Conservation (phyloP, 30 jellyfish, hydroid and myxozoan species). For the Phacellophora camtschatica region DNA sequence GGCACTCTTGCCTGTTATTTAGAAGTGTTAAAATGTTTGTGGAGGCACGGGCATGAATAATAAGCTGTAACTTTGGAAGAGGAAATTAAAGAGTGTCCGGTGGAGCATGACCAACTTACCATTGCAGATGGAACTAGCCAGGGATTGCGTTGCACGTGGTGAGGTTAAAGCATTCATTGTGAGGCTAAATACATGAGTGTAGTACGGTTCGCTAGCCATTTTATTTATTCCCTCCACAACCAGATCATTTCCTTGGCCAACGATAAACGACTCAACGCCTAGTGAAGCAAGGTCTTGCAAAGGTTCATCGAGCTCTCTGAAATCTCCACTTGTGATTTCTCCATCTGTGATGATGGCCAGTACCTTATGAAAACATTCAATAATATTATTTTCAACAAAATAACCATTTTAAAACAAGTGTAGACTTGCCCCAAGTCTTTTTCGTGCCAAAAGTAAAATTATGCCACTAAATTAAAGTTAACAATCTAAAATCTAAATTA, state of each 20-base stretch:
- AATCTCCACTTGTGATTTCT: conserved; percentile 69
- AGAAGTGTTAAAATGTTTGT: too few relatives aligned
- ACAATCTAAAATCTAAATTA: too few relatives aligned
- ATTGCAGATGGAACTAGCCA: conserved; percentile 49
- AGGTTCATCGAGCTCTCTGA: conserved; percentile 16
- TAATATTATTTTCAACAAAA: too few relatives aligned
- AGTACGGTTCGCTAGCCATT: conserved; percentile 46
- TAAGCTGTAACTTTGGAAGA: too few relatives aligned
- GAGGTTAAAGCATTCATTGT: conserved; percentile 14
- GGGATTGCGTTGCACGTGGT: conserved; percentile 21
- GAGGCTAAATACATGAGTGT: conserved; percentile 13
- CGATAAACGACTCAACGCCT: conserved; percentile 37
- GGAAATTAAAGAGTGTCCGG: too few relatives aligned
- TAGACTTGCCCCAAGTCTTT: too few relatives aligned
- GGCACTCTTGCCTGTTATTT: too few relatives aligned
- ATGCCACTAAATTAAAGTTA: too few relatives aligned
- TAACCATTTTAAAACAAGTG: too few relatives aligned
- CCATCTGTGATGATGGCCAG: conserved; percentile 89
- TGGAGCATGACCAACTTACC: conserved; percentile 3
- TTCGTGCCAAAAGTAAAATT: too few relatives aligned
- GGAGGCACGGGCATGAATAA: too few relatives aligned
- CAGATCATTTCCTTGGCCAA: conserved; percentile 46
- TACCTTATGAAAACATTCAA: too few relatives aligned
- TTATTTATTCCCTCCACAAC: conserved; percentile 44
- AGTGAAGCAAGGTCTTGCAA: conserved; percentile 30